These are phyloP conservation scores for Pseudachorutes palmiensis DNA, from an alignment of 1,140 invertebrate genomes.

Conservation along the genomic window DNA sequence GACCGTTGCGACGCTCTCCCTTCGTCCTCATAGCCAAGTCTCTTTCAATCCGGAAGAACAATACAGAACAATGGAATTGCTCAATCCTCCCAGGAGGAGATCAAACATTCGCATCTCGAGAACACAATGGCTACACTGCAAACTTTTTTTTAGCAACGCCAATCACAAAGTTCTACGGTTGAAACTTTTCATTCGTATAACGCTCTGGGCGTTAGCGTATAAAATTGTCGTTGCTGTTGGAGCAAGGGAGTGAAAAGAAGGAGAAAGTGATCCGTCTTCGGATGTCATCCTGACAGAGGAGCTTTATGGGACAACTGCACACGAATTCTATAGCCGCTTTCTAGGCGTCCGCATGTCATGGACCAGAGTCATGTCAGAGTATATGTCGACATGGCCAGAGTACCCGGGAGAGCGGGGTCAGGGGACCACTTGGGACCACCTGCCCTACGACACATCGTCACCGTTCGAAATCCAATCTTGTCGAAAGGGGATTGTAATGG, in stretches of 20 bases:
- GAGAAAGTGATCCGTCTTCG: conserved; percentile 38
- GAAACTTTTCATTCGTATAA: too few relatives aligned
- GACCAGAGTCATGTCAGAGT: neutral
- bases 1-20: conserved; percentile 24
- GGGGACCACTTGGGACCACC: neutral
- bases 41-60: neutral
- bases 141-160: too few relatives aligned
- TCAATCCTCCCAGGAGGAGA: conserved; percentile 12
- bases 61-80: conserved; percentile 7
- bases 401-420: neutral
- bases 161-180: too few relatives aligned
- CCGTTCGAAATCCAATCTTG: conserved; percentile 25
- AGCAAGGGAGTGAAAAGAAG: conserved; percentile 22
- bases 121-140: too few relatives aligned
- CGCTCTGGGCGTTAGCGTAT: neutral
- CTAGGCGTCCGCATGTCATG: neutral
- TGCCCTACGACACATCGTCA: conserved; percentile 1
- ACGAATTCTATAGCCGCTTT: conserved; percentile 7
- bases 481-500: conserved; percentile 23
- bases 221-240: neutral
- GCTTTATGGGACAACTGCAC: conserved; percentile 36
- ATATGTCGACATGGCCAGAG: too few relatives aligned
- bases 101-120: too few relatives aligned
- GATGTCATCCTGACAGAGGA: conserved; percentile 34
- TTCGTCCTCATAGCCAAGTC: neutral